Conservation (phyloP, 35 echinoderm and acorn worm species). For the Apostichopus californicus region DNA sequence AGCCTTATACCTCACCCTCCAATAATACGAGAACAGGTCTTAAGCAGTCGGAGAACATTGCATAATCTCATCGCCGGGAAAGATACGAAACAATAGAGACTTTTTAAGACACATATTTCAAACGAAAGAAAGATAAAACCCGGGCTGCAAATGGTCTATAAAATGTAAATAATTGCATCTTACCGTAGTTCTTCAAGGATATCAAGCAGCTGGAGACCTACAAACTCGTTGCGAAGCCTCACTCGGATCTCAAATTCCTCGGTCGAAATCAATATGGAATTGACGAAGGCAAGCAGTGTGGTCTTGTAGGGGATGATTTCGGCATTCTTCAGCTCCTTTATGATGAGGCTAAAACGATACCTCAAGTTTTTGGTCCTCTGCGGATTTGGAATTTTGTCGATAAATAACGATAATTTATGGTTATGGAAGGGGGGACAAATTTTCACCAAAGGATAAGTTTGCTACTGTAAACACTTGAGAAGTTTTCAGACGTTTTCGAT, state of each 20-base stretch:
- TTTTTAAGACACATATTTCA: too few relatives aligned
- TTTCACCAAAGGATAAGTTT: not conserved
- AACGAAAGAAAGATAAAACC: too few relatives aligned
- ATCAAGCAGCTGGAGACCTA: constrained; percentile 87
- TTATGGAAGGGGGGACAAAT: not conserved
- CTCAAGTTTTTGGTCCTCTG: constrained; percentile 86
- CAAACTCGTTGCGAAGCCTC: constrained; percentile 87
- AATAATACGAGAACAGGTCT: too few relatives aligned
- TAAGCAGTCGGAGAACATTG: too few relatives aligned
- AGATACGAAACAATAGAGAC: too few relatives aligned
- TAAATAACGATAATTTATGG: constrained; percentile 11
- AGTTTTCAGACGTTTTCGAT: not conserved
- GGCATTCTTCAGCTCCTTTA: constrained; percentile 88
- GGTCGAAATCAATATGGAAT: constrained; percentile 83
- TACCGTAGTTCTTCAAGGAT: constrained; percentile 82
- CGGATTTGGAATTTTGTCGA: constrained; percentile 1
- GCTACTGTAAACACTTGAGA: not conserved
- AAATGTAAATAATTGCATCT: not conserved
- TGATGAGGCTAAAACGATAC: constrained; percentile 94
- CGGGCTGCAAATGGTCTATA: too few relatives aligned
- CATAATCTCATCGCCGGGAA: too few relatives aligned
- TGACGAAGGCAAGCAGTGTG: constrained; percentile 85
- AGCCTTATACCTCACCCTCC: too few relatives aligned
- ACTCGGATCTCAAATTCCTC: constrained; percentile 84
- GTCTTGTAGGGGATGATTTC: constrained; percentile 93